Percentiles rank a stretch among this genome's conserved stretches.
Evolutionary conservation across 2,888 invertebrate genomes (phyloP).

Genomic region (Muschampia plurimacula): DNA sequence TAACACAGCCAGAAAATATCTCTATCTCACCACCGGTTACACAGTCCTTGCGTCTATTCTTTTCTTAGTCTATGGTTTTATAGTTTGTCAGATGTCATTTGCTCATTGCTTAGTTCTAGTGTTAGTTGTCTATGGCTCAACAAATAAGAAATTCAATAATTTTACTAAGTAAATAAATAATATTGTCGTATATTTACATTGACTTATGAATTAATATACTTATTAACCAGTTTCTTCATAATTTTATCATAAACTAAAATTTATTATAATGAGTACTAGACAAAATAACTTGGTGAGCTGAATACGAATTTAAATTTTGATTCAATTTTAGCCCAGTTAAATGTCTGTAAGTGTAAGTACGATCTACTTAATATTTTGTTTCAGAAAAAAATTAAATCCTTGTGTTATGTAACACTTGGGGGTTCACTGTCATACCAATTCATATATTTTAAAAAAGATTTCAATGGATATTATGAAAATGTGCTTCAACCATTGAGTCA

Average conservation of each 20-base stretch:
- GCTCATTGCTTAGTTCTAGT: too few relatives aligned
- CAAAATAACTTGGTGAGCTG: slow-evolving; percentile 48
- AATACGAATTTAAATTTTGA: background rate
- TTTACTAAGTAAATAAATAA: background rate
- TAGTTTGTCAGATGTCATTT: too few relatives aligned
- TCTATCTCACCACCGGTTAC: too few relatives aligned
- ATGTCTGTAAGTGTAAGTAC: background rate
- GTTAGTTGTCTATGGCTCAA: too few relatives aligned
- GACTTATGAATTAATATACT: too few relatives aligned
- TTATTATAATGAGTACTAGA: slow-evolving; percentile 47
- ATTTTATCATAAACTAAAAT: background rate
- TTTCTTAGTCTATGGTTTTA: too few relatives aligned
- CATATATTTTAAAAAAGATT: slow-evolving; percentile 89
- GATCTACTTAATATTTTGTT: slow-evolving; percentile 49
- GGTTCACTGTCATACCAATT: slow-evolving; percentile 88
- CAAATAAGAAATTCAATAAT: too few relatives aligned
- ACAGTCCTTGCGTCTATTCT: too few relatives aligned
- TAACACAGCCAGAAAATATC: too few relatives aligned
- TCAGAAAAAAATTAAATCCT: slow-evolving; percentile 89
- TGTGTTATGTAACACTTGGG: slow-evolving; percentile 87
- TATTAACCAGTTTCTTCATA: background rate
- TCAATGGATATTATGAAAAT: slow-evolving; percentile 91
- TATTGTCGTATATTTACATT: background rate
- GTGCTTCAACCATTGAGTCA: slow-evolving; percentile 90
- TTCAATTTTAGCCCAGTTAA: background rate